phyloP scores from a whole-genome alignment of 2,888 invertebrate genomes.

The Rhamphomyia laevipes region DNA sequence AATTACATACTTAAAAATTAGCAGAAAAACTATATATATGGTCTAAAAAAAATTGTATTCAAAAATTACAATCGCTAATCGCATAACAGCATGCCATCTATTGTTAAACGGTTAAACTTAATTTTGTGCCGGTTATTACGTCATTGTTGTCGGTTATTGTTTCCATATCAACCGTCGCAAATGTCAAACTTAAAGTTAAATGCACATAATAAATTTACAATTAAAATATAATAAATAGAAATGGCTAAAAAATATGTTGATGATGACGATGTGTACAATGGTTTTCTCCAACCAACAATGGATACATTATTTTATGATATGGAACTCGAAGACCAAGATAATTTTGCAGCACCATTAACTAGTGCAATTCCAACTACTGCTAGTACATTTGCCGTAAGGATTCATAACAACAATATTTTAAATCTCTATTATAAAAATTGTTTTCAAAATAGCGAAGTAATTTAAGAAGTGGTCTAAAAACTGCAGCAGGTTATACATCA shows the following conservation, averaged over 20 bases:
- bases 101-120: too few relatives aligned
- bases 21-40: too few relatives aligned
- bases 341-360: not conserved
- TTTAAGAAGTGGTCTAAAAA: slow-evolving; percentile 24
- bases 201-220: too few relatives aligned
- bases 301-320: slow-evolving; percentile 8
- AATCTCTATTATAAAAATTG: not conserved
- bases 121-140: too few relatives aligned
- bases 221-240: too few relatives aligned
- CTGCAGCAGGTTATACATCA: slow-evolving; percentile 69
- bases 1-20: too few relatives aligned
- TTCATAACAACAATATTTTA: not conserved
- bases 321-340: not conserved
- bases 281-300: slow-evolving; percentile 6
- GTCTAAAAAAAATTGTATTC: too few relatives aligned
- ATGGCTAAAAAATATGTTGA: not conserved
- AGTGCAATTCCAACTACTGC: not conserved
- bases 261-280: slow-evolving; percentile 7
- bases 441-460: slow-evolving; percentile 25
- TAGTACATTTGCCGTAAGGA: not conserved
- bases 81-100: too few relatives aligned
- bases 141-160: too few relatives aligned
- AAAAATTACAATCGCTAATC: too few relatives aligned
- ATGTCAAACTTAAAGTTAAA: too few relatives aligned
- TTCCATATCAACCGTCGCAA: too few relatives aligned